A percentile compares a stretch with the other conserved stretches of the same genome.
Evolutionary conservation across 2,888 invertebrate species (phyloP).

Genomic region (Sialis fuliginosa): DNA sequence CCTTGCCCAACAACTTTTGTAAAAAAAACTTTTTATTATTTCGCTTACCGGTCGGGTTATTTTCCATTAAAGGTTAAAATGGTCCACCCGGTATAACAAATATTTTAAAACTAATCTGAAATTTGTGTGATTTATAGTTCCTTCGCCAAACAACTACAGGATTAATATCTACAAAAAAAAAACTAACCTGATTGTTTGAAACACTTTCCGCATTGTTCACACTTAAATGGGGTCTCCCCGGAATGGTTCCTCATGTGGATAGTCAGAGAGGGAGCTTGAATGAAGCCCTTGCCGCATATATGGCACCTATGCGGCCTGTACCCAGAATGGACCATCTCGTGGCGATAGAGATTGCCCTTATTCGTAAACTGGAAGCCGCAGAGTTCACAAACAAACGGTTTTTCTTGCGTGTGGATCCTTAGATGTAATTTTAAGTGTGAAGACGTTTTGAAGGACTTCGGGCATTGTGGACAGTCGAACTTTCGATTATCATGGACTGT

Average conservation of each 20-base stretch:
- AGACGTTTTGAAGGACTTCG: constrained; percentile 2
- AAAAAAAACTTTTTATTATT: too few species aligned
- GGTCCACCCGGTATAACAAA: too few species aligned
- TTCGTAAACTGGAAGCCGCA: constrained; percentile 5
- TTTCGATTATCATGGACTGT: neutral
- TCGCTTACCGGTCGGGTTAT: too few species aligned
- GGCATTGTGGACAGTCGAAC: constrained; percentile 1
- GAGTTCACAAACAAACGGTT: constrained; percentile 3
- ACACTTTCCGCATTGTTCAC: constrained; percentile 1
- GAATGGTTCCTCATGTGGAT: constrained; percentile 3
- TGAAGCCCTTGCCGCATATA: constrained; percentile 3
- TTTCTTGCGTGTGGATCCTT: constrained; percentile 9
- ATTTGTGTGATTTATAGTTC: too few species aligned
- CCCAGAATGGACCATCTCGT: constrained; percentile 3
- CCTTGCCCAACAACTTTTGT: too few species aligned
- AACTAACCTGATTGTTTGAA: constrained; percentile 6
- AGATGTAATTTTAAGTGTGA: constrained; percentile 7
- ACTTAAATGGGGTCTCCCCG: constrained; percentile 6
- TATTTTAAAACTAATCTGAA: too few species aligned
- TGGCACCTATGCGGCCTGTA: constrained; percentile 2
- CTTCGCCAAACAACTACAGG: too few species aligned
- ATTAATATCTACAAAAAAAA: too few species aligned
- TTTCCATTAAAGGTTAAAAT: too few species aligned
- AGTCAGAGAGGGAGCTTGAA: constrained; percentile 1
- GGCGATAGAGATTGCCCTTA: constrained; percentile 3